Conservation (phyloP, 2,888 invertebrate genomes). For the Xestia sexstrigata region DNA sequence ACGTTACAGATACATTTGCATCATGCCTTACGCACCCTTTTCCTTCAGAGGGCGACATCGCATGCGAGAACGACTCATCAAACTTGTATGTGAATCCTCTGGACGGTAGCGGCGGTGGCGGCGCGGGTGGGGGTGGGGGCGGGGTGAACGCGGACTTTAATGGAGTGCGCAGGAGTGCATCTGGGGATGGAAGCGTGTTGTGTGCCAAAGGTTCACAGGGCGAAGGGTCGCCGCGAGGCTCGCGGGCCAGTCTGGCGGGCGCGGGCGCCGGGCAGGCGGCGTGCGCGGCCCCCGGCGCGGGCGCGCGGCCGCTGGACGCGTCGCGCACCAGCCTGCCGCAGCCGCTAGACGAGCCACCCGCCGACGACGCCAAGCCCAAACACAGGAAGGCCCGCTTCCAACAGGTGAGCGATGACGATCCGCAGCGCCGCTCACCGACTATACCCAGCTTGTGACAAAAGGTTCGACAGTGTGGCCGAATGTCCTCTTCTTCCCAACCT, state of each 20-base stretch:
- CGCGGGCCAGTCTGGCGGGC: conserved; percentile 86
- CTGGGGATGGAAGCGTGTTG: conserved; percentile 94
- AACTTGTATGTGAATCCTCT: conserved; percentile 97
- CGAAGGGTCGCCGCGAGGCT: conserved; percentile 87
- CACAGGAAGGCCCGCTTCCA: conserved; percentile 97
- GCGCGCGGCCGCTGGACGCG: conserved; percentile 77
- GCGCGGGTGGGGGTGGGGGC: conserved; percentile 79
- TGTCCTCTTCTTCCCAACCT: conserved; percentile 36
- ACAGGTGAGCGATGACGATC: conserved; percentile 90
- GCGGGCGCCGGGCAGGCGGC: conserved; percentile 65
- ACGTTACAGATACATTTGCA: conserved; percentile 98
- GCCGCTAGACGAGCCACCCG: conserved; percentile 82
- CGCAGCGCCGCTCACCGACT: conserved; percentile 52
- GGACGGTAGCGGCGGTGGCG: conserved; percentile 92
- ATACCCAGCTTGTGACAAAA: conserved; percentile 33
- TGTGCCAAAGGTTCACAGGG: conserved; percentile 91
- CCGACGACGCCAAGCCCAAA: conserved; percentile 92
- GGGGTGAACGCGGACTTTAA: conserved; percentile 83
- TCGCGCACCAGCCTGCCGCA: conserved; percentile 87
- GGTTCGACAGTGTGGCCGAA: conserved; percentile 45
- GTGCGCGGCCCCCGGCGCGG: conserved; percentile 71
- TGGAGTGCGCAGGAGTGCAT: conserved; percentile 95
- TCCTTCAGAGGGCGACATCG: conserved; percentile 95
- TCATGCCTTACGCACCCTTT: conserved; percentile 99
- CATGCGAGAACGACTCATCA: conserved; percentile 93